Conservation (phyloP, 2,797 vertebrate genomes). For the Lepilemur septentrionalis region DNA sequence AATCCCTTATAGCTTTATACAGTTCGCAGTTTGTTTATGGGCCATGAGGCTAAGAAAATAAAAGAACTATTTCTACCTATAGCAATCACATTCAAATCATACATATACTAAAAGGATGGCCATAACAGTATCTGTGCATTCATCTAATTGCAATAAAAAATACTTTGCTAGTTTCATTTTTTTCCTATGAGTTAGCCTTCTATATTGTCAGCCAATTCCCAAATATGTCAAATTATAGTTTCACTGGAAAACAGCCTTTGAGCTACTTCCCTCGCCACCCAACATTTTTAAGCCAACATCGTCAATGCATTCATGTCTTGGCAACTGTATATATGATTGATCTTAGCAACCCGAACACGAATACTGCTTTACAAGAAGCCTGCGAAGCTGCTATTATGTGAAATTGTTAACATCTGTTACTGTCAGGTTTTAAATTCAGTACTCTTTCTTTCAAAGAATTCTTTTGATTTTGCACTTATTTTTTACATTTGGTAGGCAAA, state of each 20-base stretch:
- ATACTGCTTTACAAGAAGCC: not conserved
- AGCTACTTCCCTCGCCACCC: not conserved
- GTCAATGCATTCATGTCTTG: not conserved
- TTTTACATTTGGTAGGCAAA: not conserved
- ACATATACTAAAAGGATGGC: not conserved
- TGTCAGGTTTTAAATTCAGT: not conserved
- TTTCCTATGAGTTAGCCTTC: not conserved
- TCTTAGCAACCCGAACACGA: not conserved
- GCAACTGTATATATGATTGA: not conserved
- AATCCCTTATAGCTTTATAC: constrained; percentile 60
- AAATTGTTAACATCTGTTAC: constrained; percentile 14
- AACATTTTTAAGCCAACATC: not conserved
- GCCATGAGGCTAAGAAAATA: constrained; percentile 49
- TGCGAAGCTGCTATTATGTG: not conserved
- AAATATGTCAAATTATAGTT: not conserved
- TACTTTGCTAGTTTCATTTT: not conserved
- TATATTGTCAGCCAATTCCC: not conserved
- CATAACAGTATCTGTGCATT: not conserved
- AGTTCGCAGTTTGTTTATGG: constrained; percentile 63
- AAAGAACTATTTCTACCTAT: constrained; percentile 36
- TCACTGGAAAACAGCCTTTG: not conserved
- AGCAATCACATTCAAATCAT: not conserved
- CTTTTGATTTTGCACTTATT: constrained; percentile 18
- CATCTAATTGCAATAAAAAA: not conserved
- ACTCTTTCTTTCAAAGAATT: constrained; percentile 4